A percentile compares a stretch with the other conserved stretches of the same genome.
These are phyloP conservation scores for Illadopsis cleaveri DNA, from an alignment of 2,113 vertebrate genomes.

Conservation along the genomic window DNA sequence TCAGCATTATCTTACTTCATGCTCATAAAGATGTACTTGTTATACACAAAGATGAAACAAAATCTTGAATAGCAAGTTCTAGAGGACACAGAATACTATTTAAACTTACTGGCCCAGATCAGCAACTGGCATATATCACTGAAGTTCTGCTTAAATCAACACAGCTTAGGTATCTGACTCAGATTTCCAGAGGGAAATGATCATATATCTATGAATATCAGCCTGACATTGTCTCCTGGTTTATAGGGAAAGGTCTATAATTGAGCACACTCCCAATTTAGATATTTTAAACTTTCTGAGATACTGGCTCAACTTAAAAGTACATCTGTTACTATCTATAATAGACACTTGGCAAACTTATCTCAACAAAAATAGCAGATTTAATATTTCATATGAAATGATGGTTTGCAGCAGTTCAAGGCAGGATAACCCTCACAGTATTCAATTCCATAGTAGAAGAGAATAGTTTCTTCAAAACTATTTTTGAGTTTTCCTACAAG, in stretches of 20 bases:
- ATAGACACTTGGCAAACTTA: background rate
- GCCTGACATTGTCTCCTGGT: background rate
- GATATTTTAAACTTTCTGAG: slow-evolving; percentile 21
- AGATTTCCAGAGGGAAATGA: slow-evolving; percentile 29
- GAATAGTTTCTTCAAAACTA: background rate
- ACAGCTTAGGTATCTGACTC: background rate
- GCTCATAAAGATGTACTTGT: background rate
- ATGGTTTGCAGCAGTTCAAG: background rate
- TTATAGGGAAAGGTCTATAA: slow-evolving; percentile 7
- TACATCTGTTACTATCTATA: background rate
- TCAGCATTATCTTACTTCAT: background rate
- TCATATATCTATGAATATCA: background rate
- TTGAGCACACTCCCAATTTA: background rate
- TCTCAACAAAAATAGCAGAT: slow-evolving; percentile 5
- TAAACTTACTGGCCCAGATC: background rate
- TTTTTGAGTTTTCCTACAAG: background rate
- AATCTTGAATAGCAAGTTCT: background rate
- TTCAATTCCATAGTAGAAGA: background rate
- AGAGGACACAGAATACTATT: background rate
- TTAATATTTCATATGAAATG: background rate
- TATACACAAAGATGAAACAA: background rate
- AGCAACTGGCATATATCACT: background rate
- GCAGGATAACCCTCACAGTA: background rate
- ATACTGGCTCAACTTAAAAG: slow-evolving; percentile 8
- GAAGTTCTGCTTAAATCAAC: slow-evolving; percentile 11